Evolutionary conservation across 2,888 invertebrate species (phyloP).

Genomic region (Rugalucina vietnamica): DNA sequence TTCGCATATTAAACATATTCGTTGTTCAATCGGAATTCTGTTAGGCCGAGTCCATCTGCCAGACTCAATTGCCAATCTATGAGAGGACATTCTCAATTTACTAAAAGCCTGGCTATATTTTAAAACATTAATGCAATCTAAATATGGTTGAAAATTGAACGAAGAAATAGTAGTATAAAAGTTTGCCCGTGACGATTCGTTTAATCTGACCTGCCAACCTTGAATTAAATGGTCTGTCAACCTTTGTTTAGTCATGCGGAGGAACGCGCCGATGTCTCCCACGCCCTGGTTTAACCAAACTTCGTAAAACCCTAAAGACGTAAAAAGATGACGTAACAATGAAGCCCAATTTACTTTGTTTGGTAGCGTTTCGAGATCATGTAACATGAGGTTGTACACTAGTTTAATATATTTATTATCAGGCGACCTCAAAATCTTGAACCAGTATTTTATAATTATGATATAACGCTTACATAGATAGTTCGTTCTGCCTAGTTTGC

Average conservation of each 20-base stretch:
- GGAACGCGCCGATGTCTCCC: background rate
- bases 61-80: background rate
- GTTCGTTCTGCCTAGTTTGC: constrained; percentile 12
- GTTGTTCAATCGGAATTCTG: background rate
- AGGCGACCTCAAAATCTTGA: background rate
- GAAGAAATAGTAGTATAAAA: background rate
- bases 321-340: background rate
- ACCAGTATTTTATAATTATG: background rate
- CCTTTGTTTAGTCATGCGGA: background rate
- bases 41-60: background rate
- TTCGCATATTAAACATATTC: background rate
- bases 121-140: background rate
- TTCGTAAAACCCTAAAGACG: background rate
- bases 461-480: background rate
- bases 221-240: background rate
- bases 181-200: background rate
- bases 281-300: background rate
- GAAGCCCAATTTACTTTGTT: background rate
- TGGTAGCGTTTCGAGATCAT: background rate
- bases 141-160: background rate
- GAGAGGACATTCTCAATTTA: background rate
- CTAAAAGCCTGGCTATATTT: background rate
- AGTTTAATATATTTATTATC: background rate
- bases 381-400: background rate
- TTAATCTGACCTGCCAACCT: background rate